These are phyloP conservation scores for Cephonodes hylas DNA, from an alignment of 2,888 invertebrate genomes.

Conservation along the genomic window DNA sequence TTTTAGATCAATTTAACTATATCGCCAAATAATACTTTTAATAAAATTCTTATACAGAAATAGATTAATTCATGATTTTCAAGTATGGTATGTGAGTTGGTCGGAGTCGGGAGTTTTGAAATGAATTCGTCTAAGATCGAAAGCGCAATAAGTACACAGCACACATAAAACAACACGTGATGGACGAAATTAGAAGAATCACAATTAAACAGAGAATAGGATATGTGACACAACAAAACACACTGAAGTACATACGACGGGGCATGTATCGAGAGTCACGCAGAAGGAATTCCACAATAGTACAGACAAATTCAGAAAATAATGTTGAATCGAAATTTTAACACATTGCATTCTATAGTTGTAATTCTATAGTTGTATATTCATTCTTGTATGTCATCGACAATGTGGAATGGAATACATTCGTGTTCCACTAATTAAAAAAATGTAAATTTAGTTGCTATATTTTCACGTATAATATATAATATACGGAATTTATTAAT, in stretches of 20 bases:
- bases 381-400: too few species aligned
- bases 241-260: conserved; percentile 17
- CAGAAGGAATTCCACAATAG: not conserved
- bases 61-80: not conserved
- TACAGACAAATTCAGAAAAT: conserved; percentile 11
- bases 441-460: too few species aligned
- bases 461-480: too few species aligned
- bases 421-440: too few species aligned
- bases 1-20: too few species aligned
- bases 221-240: conserved; percentile 22
- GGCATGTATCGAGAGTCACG: not conserved
- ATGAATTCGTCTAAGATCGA: not conserved
- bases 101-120: not conserved
- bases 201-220: conserved; percentile 25
- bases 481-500: too few species aligned
- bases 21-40: too few species aligned
- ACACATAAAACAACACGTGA: conserved; percentile 30
- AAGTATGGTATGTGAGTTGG: not conserved
- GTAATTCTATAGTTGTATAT: too few species aligned
- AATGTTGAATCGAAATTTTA: not conserved
- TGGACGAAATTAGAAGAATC: conserved; percentile 22
- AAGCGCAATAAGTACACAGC: conserved; percentile 7
- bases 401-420: too few species aligned
- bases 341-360: too few species aligned
- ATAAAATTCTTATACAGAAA: too few species aligned